Percentiles rank a stretch among this genome's conserved stretches.
These are phyloP conservation scores for cattle (Bos taurus) DNA, from an alignment of 2,113 vertebrate genomes.

Conservation along the genomic window ARS-UCD2.0 NC_037351.1:14410501-14411000, in stretches of 20 bases:
- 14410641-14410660: background rate
- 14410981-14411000: background rate
- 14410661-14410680: background rate
- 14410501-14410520: background rate
- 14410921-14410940: background rate
- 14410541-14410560: background rate
- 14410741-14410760: background rate
- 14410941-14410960: background rate
- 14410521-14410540: background rate
- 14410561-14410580: background rate
- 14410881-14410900: background rate
- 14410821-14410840: background rate
- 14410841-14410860: background rate
- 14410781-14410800: background rate
- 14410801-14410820: background rate
- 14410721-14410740: background rate
- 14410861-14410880: background rate
- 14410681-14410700: background rate
- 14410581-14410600: background rate
- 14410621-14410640: background rate
- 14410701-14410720: background rate
- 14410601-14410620: background rate
- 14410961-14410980: background rate
- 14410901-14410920: background rate
- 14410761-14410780: background rate